Evolutionary conservation across 2,888 invertebrate genomes (phyloP), one percentile per base, ranked within the genome.

Genomic region (Pollenia amentaria): DNA sequence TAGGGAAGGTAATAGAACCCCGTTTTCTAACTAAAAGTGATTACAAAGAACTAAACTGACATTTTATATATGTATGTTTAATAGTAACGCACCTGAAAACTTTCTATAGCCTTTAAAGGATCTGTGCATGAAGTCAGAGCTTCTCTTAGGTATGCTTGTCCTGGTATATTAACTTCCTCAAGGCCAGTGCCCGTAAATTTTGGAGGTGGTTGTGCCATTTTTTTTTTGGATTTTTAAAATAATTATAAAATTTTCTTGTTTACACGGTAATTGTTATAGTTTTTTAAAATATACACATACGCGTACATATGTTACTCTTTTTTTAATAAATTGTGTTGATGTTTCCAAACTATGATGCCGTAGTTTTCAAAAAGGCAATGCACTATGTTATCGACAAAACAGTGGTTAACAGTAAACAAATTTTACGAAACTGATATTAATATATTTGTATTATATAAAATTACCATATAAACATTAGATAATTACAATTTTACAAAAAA

Each of bases 31-130:
- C 95, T 97, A 93, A 81, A 94, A 7, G 8, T 21, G 9, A 14
- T 7, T 6, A 1, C 21, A 29, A 6, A 6, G 14, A 14, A 0
- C n/a, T n/a, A 4, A 4, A 51, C 14, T 14, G 1, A 51, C 14
- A 51, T 51, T 55, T 12, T 10, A 11, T 6, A 29, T 21, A 18
- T 8, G n/a, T 21, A 21, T 21, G n/a, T 60, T 4, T 12, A n/a
- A 29, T 6, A 29, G 0, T 6, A 29, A 6, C 38, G 55, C 44
- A 96, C 96, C 94, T 99, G 98, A 94, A 99, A 99, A 93, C 99
- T 98, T 94, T 99, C 98, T 88, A 99, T 99, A n/a, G 99, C 99
- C 94, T 98, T 98, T 53, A 99, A 93, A 12, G 99, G 99, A 94
- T 99, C 99, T 0, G 98, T 98, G 92, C 99, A 99, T 91, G 98